A percentile compares a stretch with the other conserved stretches of the same genome.
phyloP scores from a whole-genome alignment of 2,888 invertebrate genomes.

The Noctuana brunneofusca region DNA sequence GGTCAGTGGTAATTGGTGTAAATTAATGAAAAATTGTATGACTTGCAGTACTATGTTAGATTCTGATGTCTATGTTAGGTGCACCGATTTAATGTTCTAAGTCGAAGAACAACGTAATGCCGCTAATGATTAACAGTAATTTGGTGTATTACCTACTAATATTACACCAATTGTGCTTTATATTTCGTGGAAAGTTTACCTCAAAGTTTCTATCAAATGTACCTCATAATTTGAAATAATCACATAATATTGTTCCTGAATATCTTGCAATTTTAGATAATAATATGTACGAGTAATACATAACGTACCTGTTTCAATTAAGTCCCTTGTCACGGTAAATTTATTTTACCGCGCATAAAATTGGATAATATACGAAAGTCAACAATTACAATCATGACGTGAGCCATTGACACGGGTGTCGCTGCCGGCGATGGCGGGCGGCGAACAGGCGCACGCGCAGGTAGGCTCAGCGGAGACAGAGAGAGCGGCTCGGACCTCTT shows the following conservation, averaged over 20 bases:
- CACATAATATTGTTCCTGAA: too few species aligned
- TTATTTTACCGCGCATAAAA: conserved; percentile 14
- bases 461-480: conserved; percentile 59
- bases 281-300: conserved; percentile 68
- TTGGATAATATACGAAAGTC: conserved; percentile 41
- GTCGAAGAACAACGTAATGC: too few species aligned
- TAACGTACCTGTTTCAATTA: conserved; percentile 45
- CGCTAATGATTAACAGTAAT: too few species aligned
- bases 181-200: too few species aligned
- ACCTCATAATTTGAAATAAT: too few species aligned
- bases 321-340: conserved; percentile 11
- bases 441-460: conserved; percentile 76
- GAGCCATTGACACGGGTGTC: conserved; percentile 76
- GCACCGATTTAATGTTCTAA: too few species aligned
- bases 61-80: background rate
- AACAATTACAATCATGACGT: conserved; percentile 65
- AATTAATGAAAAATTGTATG: conserved; percentile 28
- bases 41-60: conserved; percentile 11
- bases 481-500: conserved; percentile 51
- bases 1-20: conserved; percentile 23
- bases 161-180: too few species aligned
- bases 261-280: too few species aligned
- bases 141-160: too few species aligned
- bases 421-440: conserved; percentile 67
- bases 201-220: too few species aligned